These are phyloP conservation scores for Ctenochaetus hawaiiensis DNA, from an alignment of 2,797 vertebrate genomes.

Conservation along the genomic window DNA sequence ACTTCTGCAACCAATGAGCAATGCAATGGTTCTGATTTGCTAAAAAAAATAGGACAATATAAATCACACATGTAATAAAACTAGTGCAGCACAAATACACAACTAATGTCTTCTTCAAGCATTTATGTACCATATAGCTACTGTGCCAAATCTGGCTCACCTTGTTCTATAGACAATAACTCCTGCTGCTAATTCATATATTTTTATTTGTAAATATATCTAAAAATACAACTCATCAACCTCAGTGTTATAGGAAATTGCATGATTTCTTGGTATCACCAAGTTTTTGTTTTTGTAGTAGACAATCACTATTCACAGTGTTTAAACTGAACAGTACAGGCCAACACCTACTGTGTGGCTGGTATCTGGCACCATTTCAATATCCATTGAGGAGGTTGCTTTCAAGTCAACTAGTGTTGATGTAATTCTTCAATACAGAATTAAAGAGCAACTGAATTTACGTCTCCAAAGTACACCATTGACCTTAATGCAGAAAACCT, in stretches of 20 bases:
- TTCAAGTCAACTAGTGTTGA: conserved; percentile 65
- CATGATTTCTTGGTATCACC: conserved; percentile 66
- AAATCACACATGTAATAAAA: conserved; percentile 71
- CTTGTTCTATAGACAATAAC: conserved; percentile 76
- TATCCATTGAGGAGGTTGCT: conserved; percentile 40
- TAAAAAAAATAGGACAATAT: conserved; percentile 66
- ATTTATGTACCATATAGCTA: conserved; percentile 76
- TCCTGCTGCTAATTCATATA: conserved; percentile 69
- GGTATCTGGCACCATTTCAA: conserved; percentile 69
- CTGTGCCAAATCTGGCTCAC: conserved; percentile 72
- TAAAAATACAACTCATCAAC: conserved; percentile 72
- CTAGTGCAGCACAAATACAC: conserved; percentile 78
- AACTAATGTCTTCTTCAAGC: conserved; percentile 76
- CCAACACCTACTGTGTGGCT: conserved; percentile 63
- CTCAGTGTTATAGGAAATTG: conserved; percentile 66
- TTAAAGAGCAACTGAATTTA: conserved; percentile 62
- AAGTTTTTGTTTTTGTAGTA: conserved; percentile 51
- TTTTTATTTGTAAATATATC: conserved; percentile 66
- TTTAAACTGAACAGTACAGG: conserved; percentile 77
- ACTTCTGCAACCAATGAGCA: conserved; percentile 43
- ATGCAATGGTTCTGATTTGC: conserved; percentile 44
- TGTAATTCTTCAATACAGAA: conserved; percentile 58
- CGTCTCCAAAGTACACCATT: conserved; percentile 27
- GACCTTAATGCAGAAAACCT: conserved; percentile 33
- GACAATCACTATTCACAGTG: conserved; percentile 84